phyloP scores from a whole-genome alignment of 2,113 vertebrate genomes.

The Nymphicus hollandicus region DNA sequence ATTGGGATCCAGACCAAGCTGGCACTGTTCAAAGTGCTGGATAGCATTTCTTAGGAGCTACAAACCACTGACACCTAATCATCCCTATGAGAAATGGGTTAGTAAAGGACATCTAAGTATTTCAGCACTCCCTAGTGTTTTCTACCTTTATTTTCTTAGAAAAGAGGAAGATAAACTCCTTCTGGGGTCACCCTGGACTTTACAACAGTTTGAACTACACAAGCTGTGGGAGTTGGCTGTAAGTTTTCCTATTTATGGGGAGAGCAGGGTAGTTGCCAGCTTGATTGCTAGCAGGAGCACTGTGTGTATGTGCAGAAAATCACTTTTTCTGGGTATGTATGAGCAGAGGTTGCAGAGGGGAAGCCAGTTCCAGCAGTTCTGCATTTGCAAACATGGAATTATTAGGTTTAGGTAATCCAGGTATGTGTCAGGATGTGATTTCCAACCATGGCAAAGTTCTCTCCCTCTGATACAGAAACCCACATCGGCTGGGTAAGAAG shows the following conservation, averaged over 20 bases:
- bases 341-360: fast-evolving
- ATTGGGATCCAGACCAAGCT: background rate
- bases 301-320: background rate
- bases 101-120: background rate
- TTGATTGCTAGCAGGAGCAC: fast-evolving
- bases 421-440: background rate
- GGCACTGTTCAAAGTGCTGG: background rate
- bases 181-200: fast-evolving
- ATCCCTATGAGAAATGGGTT: background rate
- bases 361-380: background rate
- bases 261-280: background rate
- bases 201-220: background rate
- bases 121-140: background rate
- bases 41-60: background rate
- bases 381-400: fast-evolving
- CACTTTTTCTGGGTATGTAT: background rate
- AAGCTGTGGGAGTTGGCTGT: background rate
- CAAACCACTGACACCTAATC: background rate
- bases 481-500: background rate
- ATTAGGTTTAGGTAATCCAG: background rate
- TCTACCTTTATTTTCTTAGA: background rate
- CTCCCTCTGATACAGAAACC: background rate
- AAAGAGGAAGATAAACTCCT: background rate
- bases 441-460: background rate
- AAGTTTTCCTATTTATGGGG: background rate